Evolutionary conservation across 2,888 invertebrate genomes (phyloP), one percentile per base, ranked within the genome.

Genomic region (Drosophila mimetica): DNA sequence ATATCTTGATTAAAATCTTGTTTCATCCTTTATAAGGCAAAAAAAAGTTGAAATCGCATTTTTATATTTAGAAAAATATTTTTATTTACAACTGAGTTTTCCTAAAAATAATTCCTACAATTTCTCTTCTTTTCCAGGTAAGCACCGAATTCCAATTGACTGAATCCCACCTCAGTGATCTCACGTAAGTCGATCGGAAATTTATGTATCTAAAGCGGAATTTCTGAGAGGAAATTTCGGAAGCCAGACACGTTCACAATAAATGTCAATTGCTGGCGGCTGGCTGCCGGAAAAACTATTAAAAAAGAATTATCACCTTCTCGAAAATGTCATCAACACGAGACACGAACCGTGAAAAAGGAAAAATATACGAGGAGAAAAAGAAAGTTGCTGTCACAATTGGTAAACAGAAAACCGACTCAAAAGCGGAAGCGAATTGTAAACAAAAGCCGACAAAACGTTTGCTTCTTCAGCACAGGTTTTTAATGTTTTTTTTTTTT

Each of bases 271-370:
- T 86, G 88, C 64, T 74, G 76, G 71, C 57, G 72, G 34, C 36
- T 13, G 36, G 80, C 86, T 86, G 79, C 84, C 86, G 86, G 88
- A 79, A 88, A 64, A 85, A 86, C 85, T 88, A 88, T 85, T 86
- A 85, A 85, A 79, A 83, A 72, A 86, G 86, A 88, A 85, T 85
- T 85, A 85, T 85, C 86, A 88, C 85, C 77, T 71, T 66, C 54
- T 73, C 47, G 65, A 65, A 55, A 71, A 67, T 53, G 67, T 66
- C 67, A 47, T 28, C 54, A 52, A 44, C 39, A 22, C 34, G 37
- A 46, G 37, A 61, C 65, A 70, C 73, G 73, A 51, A 72, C 54
- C 73, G 47, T 48, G 52, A 54, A 71, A 78, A 75, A 59, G 58
- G 66, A 28, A 39, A 48, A 59, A 50, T 50, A 50, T 25, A 30